A percentile compares a stretch with the other conserved stretches of the same genome.
phyloP scores from a whole-genome alignment of 1,140 invertebrate species.

The Meloidogyne floridensis region DNA sequence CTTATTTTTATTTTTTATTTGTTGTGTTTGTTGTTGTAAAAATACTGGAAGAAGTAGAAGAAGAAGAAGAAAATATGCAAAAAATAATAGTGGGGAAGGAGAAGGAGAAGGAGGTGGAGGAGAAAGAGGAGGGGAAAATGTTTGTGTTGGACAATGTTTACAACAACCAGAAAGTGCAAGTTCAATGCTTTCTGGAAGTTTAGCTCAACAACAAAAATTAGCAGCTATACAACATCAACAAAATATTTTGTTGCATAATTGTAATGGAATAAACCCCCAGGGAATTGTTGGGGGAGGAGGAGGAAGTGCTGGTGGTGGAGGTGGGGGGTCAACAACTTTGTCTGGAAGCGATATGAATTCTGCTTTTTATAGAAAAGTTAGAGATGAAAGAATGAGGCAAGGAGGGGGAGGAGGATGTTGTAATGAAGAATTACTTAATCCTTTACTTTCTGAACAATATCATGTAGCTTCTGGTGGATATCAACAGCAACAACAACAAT shows the following conservation, averaged over 20 bases:
- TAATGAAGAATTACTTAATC: slow-evolving; percentile 34
- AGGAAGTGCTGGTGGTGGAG: not conserved
- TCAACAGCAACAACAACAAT: slow-evolving; percentile 32
- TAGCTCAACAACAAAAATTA: slow-evolving; percentile 23
- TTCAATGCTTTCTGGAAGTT: slow-evolving; percentile 42
- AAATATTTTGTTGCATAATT: slow-evolving; percentile 24
- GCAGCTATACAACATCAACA: slow-evolving; percentile 19
- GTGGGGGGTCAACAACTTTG: not conserved
- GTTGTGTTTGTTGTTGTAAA: slow-evolving; percentile 46
- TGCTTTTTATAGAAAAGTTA: slow-evolving; percentile 50
- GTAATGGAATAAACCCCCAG: not conserved
- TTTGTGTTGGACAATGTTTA: not conserved
- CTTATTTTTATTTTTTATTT: slow-evolving; percentile 44
- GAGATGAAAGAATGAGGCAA: slow-evolving; percentile 32
- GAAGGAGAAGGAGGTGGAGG: not conserved
- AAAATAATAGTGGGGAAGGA: slow-evolving; percentile 9
- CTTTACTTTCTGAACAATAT: slow-evolving; percentile 19
- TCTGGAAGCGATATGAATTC: slow-evolving; percentile 46
- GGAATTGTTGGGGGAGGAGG: not conserved
- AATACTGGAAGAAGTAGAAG: slow-evolving; percentile 31
- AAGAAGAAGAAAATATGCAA: slow-evolving; percentile 1
- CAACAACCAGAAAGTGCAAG: slow-evolving; percentile 41
- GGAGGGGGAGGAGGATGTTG: not conserved
- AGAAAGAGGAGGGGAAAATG: not conserved
- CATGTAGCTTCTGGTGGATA: slow-evolving; percentile 8